Evolutionary conservation across 2,797 vertebrate genomes (phyloP), one percentile per base, ranked within the genome.

Genomic region (Saxicola maurus): DNA sequence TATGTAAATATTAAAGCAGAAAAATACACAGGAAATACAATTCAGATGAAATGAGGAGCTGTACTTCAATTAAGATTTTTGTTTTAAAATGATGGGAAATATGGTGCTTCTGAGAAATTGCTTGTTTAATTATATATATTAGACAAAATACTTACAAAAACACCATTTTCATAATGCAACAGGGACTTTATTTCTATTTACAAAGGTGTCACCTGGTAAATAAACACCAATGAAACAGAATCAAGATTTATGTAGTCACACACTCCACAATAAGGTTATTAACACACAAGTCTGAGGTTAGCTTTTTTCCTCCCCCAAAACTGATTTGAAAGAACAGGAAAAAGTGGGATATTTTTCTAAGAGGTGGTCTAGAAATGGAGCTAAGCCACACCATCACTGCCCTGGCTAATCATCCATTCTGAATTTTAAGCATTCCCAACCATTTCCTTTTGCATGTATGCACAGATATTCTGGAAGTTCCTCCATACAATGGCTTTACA

Each of bases 381-480:
- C 7, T 30, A 51, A 76, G 17, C 14, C 59, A 52, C 48, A 51
- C 17, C 33, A 75, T 2, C 57, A 14, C 2, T 40, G 15, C 35
- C 31, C 10, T 11, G 17, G 6, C 42, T 64, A 15, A 80, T 24
- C 14, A 25, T 16, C 48, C n/a, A 27, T 5, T 55, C 51, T 2
- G 1, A 49, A 13, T 55, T 46, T 46, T 28, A 37, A 59, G 28
- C 23, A 28, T 35, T 86, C 33, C 45, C 60, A 78, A 56, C 66
- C 8, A 56, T 35, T 82, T 55, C 49, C 42, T 62, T 52, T 18
- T 42, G 10, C 42, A 60, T 1, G 4, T 2, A 51, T 0, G 0
- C 25, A 45, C 48, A 48, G 28, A 59, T n/a, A 11, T 53, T 56
- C 76, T 27, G 6, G 6, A 78, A 72, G 31, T 11, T 42, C 20